These are phyloP conservation scores for Heliconius himera DNA, from an alignment of 1,140 invertebrate species.

Conservation along the genomic window DNA sequence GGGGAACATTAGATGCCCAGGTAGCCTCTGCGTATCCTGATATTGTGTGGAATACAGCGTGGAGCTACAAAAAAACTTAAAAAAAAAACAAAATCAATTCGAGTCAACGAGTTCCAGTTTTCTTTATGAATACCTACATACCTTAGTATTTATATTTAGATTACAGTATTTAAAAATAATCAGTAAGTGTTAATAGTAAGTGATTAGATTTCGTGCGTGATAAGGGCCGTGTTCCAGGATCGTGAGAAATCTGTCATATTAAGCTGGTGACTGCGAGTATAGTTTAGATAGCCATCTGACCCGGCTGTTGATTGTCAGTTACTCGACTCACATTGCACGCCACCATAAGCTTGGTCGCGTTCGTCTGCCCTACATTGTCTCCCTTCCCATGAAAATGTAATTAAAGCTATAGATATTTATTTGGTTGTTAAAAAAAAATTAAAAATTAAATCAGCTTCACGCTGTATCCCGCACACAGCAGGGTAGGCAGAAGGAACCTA, in stretches of 20 bases:
- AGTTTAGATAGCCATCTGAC: slow-evolving; percentile 64
- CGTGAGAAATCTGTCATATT: slow-evolving; percentile 50
- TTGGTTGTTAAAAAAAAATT: too few relatives aligned
- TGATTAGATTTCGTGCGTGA: slow-evolving; percentile 25
- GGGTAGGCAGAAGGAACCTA: too few relatives aligned
- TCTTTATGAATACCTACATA: neutral
- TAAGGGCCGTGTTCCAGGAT: slow-evolving; percentile 29
- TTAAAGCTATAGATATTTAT: slow-evolving; percentile 28
- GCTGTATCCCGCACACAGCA: too few relatives aligned
- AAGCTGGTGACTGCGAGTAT: slow-evolving; percentile 36
- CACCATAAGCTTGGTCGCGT: slow-evolving; percentile 57
- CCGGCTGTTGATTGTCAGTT: slow-evolving; percentile 62
- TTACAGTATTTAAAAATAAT: neutral
- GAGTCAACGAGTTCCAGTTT: neutral
- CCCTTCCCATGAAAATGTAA: slow-evolving; percentile 54
- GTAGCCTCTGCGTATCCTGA: too few relatives aligned
- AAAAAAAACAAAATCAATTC: neutral
- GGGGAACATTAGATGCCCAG: too few relatives aligned
- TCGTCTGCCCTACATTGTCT: slow-evolving; percentile 51
- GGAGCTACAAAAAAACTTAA: too few relatives aligned
- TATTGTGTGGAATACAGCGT: too few relatives aligned
- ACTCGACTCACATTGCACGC: slow-evolving; percentile 65
- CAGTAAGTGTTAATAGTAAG: slow-evolving; percentile 3
- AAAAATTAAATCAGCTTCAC: too few relatives aligned
- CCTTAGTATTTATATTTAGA: neutral